Evolutionary conservation across 1,140 invertebrate genomes (phyloP), one percentile per base, ranked within the genome.

Genomic region (Drosophila busckii): DNA sequence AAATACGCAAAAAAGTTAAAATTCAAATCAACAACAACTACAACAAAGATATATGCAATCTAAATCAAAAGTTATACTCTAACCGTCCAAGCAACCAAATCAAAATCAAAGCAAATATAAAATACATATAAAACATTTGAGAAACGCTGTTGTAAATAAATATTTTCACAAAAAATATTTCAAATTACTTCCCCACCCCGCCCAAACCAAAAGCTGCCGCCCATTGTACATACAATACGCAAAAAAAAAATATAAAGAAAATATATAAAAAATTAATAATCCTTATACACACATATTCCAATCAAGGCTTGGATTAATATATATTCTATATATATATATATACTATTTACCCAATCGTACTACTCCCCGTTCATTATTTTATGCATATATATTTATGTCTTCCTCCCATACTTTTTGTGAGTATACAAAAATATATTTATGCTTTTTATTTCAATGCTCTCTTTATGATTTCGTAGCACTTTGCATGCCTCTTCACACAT

Each of bases 1-100:
- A 84, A 84, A 76, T 78, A 84, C 53, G 70, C 32, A 40, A 78
- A 84, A 83, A 84, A 84, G 80, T 78, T 84, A 78, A 78, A 84
- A 84, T 61, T 73, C 60, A 70, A 64, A 75, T 25, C 44, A 78
- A 54, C 29, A 46, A 59, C 35, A 60, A 58, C 35, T 32, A 40
- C 37, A 44, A 10, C 25, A 25, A 52, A 38, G 22, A 45, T 26
- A 60, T 12, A 40, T 34, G 17, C 29, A 52, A 50, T 23, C 9
- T 49, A 41, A 59, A 22, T 28, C 20, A 26, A 52, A 35, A 35
- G 13, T 49, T 34, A 65, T 59, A 50, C 23, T 29, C 45, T 48
- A 54, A 32, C 37, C 42, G 32, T 22, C 34, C 22, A 42, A 42
- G n/a, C n/a, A n/a, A 16, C 10, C 13, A 20, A 29, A 49, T 6